These are phyloP conservation scores for Drosophila guanche DNA, from an alignment of 1,140 invertebrate species.

Conservation along the genomic window DNA sequence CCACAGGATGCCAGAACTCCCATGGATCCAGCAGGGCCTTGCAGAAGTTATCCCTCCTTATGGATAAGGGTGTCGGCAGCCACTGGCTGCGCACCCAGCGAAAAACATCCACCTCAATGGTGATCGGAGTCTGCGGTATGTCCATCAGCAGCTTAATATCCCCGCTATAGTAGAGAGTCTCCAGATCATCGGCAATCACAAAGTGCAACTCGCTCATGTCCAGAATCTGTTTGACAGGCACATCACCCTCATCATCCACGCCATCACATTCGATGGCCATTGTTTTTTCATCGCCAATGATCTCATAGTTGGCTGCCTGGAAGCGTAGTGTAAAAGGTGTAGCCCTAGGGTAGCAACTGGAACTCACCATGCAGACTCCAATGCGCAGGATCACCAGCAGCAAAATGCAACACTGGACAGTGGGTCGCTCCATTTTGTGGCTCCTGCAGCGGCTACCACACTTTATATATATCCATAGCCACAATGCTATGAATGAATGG, in stretches of 20 bases:
- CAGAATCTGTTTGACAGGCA: conserved; percentile 15
- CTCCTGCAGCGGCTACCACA: conserved; percentile 1
- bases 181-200: conserved; percentile 20
- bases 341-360: too few relatives aligned
- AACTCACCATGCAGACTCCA: not conserved
- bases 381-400: conserved; percentile 3
- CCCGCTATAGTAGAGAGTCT: conserved; percentile 36
- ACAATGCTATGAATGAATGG: conserved; percentile 31
- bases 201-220: conserved; percentile 25
- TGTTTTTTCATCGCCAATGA: conserved; percentile 38
- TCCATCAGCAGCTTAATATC: conserved; percentile 23
- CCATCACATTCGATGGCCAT: conserved; percentile 19
- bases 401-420: not conserved
- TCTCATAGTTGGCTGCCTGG: conserved; percentile 38
- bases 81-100: conserved; percentile 48
- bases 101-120: conserved; percentile 26
- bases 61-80: conserved; percentile 16
- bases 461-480: conserved; percentile 39
- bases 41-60: conserved; percentile 45
- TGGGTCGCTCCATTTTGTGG: conserved; percentile 9
- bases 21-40: conserved; percentile 28
- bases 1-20: conserved; percentile 39
- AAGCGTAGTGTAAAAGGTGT: too few relatives aligned
- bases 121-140: conserved; percentile 16
- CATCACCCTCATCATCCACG: conserved; percentile 24